phyloP scores from a whole-genome alignment of 2,888 invertebrate species.

The Ferrisia virgata region DNA sequence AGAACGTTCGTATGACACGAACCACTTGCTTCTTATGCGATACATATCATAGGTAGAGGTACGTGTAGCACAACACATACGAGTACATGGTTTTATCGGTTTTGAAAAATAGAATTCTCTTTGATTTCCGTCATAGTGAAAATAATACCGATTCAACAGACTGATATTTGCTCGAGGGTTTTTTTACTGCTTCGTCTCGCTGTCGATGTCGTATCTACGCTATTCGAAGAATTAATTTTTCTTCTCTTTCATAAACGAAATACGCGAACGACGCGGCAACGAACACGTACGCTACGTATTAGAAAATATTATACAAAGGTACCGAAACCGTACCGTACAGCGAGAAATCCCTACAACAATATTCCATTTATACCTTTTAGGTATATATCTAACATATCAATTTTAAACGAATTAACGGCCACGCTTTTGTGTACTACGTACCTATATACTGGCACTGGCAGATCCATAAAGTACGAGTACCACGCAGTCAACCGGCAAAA shows the following conservation, averaged over 20 bases:
- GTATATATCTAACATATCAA: background rate
- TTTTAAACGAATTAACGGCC: background rate
- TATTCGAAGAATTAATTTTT: background rate
- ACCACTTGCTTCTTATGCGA: background rate
- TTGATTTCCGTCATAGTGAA: background rate
- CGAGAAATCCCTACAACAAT: background rate
- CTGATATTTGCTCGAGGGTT: background rate
- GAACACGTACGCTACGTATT: background rate
- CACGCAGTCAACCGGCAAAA: background rate
- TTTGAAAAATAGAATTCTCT: background rate
- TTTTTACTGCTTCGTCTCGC: background rate
- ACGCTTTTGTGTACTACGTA: background rate
- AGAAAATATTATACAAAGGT: background rate
- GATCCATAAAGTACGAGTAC: background rate
- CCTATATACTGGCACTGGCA: background rate
- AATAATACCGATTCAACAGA: slow-evolving; percentile 12
- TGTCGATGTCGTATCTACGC: background rate
- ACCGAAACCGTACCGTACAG: too few species aligned
- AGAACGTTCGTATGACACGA: background rate
- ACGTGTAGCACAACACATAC: too few species aligned
- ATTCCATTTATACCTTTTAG: background rate
- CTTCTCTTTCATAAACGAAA: background rate
- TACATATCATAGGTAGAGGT: background rate
- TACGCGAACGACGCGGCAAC: background rate
- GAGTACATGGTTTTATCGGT: background rate